A percentile compares a stretch with the other conserved stretches of the same genome.
Evolutionary conservation across 2,888 invertebrate genomes (phyloP).

Genomic region (Miltochrista miniata): DNA sequence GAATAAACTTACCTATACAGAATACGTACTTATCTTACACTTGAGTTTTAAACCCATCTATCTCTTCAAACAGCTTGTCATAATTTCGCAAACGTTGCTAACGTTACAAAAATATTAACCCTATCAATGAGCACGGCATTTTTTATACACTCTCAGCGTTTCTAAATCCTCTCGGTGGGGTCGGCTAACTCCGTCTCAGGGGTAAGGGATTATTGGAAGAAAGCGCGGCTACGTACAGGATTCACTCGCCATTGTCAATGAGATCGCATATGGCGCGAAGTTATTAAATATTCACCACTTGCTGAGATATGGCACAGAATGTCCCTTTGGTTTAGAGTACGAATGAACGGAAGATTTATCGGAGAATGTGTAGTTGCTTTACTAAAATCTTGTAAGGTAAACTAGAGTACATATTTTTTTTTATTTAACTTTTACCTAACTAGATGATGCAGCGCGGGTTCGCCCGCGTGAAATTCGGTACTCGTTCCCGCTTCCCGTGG

Average conservation of each 20-base stretch:
- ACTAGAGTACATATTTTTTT: too few relatives aligned
- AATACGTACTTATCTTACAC: too few relatives aligned
- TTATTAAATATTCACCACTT: constrained; percentile 70
- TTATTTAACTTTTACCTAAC: too few relatives aligned
- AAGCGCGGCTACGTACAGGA: constrained; percentile 48
- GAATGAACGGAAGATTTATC: constrained; percentile 9
- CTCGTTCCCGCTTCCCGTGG: too few relatives aligned
- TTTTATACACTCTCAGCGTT: constrained; percentile 41
- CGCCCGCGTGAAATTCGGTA: too few relatives aligned
- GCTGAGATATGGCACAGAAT: constrained; percentile 32
- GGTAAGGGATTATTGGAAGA: constrained; percentile 66
- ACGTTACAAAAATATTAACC: constrained; percentile 37
- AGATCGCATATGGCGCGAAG: constrained; percentile 60
- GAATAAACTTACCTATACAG: too few relatives aligned
- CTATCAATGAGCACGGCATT: constrained; percentile 31
- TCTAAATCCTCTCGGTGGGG: constrained; percentile 55
- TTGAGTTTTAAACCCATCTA: neutral
- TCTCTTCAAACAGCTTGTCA: constrained; percentile 12
- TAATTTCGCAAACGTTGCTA: constrained; percentile 10
- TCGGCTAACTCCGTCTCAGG: constrained; percentile 54
- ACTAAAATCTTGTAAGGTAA: neutral
- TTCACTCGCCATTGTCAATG: constrained; percentile 58
- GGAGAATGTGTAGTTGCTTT: constrained; percentile 7
- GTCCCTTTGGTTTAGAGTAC: constrained; percentile 30
- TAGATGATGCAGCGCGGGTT: too few relatives aligned